These are phyloP conservation scores for Bembecia ichneumoniformis DNA, from an alignment of 2,888 invertebrate species.

Conservation along the genomic window DNA sequence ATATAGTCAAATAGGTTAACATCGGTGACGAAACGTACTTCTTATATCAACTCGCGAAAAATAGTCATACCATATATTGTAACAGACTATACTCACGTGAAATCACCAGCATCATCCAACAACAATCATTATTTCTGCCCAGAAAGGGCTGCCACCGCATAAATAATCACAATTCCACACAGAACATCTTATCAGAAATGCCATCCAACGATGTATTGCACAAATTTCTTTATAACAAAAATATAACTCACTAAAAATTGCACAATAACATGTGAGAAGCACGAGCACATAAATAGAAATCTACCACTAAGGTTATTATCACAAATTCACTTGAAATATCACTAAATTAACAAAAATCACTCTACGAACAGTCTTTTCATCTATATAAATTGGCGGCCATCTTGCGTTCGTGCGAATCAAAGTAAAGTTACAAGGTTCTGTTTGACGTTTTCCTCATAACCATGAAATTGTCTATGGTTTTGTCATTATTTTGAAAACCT, in stretches of 20 bases:
- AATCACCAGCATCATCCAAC: conserved; percentile 65
- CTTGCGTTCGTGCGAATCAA: conserved; percentile 56
- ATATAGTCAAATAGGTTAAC: conserved; percentile 58
- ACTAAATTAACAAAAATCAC: conserved; percentile 53
- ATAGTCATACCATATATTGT: conserved; percentile 14
- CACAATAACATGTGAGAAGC: conserved; percentile 44
- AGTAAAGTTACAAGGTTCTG: conserved; percentile 33
- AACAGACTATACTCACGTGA: conserved; percentile 46
- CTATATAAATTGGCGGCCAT: conserved; percentile 70
- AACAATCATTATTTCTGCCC: conserved; percentile 59
- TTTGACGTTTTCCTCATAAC: no score
- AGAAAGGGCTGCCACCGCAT: conserved; percentile 59
- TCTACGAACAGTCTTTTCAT: conserved; percentile 66
- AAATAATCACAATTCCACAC: conserved; percentile 70
- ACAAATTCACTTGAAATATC: conserved; percentile 53
- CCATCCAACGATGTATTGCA: conserved; percentile 60
- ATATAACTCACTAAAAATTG: conserved; percentile 59
- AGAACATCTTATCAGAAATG: conserved; percentile 51
- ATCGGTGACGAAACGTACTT: conserved; percentile 30
- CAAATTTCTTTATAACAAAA: conserved; percentile 52
- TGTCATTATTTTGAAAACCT: no score
- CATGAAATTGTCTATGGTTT: no score
- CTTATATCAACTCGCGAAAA: conserved; percentile 20
- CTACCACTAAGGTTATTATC: conserved; percentile 51
- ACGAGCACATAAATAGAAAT: conserved; percentile 49